These are phyloP conservation scores for Drosophila colorata DNA, from an alignment of 2,888 invertebrate species.

Conservation along the genomic window DNA sequence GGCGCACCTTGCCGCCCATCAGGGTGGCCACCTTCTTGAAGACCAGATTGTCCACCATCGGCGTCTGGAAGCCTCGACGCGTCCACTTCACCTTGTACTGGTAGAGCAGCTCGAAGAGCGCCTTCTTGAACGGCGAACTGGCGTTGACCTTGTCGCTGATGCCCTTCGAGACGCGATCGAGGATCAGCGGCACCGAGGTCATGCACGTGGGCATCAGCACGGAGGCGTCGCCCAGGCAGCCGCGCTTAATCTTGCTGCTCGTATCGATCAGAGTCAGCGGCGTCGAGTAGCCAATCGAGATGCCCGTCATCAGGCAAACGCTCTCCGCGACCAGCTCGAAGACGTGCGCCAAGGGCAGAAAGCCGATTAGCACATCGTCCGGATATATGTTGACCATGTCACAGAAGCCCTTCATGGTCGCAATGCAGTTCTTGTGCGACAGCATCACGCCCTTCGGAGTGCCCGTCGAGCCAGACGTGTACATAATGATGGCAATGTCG, in stretches of 20 bases:
- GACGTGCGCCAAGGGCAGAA: conserved; percentile 98
- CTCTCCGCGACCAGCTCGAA: conserved; percentile 97
- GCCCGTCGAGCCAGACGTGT: conserved; percentile 99
- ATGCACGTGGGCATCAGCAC: conserved; percentile 96
- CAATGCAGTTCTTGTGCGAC: conserved; percentile 92
- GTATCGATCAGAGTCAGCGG: conserved; percentile 96
- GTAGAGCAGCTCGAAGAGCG: conserved; percentile 97
- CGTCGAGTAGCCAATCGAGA: conserved; percentile 98
- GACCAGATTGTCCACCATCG: conserved; percentile 88
- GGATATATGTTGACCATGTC: conserved; percentile 90
- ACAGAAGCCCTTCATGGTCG: conserved; percentile 92
- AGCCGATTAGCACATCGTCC: conserved; percentile 95
- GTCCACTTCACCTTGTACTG: conserved; percentile 96
- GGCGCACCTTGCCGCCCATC: conserved; percentile 94
- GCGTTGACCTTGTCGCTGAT: conserved; percentile 97
- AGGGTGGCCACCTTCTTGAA: conserved; percentile 87
- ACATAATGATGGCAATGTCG: conserved; percentile 99
- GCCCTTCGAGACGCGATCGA: conserved; percentile 98
- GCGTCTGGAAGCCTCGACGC: conserved; percentile 93
- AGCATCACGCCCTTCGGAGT: conserved; percentile 96
- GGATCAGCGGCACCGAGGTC: conserved; percentile 98
- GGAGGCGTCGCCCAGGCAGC: conserved; percentile 97
- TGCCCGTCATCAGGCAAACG: conserved; percentile 93
- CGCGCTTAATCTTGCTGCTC: conserved; percentile 97
- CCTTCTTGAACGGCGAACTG: conserved; percentile 91